Evolutionary conservation across 2,888 invertebrate species (phyloP).

Genomic region (Monopis laevigella): DNA sequence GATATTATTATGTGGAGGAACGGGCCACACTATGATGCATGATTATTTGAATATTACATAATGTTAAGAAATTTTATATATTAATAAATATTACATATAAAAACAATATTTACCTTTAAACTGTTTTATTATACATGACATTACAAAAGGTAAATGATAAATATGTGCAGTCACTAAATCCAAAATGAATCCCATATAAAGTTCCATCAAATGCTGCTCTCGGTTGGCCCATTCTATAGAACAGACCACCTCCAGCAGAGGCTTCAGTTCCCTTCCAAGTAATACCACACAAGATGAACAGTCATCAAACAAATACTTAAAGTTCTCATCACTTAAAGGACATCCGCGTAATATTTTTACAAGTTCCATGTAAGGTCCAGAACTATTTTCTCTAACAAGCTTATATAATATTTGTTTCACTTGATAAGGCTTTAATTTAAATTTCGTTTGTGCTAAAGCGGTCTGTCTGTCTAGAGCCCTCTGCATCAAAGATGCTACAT

Average conservation of each 20-base stretch:
- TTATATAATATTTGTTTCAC: conserved; percentile 49
- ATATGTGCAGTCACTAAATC: conserved; percentile 53
- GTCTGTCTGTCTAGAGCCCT: conserved; percentile 50
- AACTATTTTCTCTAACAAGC: conserved; percentile 40
- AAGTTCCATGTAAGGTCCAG: conserved; percentile 52
- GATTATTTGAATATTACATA: too few relatives aligned
- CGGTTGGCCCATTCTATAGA: conserved; percentile 45
- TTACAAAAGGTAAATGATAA: conserved; percentile 47
- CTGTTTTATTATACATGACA: conserved; percentile 39
- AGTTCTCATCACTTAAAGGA: conserved; percentile 49
- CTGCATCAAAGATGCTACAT: conserved; percentile 50
- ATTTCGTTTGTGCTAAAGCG: conserved; percentile 41
- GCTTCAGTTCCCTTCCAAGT: conserved; percentile 40
- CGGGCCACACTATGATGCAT: too few relatives aligned
- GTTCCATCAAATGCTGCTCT: conserved; percentile 34
- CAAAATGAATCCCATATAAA: conserved; percentile 43
- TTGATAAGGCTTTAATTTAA: conserved; percentile 50
- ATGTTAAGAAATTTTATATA: too few relatives aligned
- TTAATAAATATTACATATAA: conserved; percentile 11
- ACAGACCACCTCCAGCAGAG: conserved; percentile 46
- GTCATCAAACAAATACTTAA: conserved; percentile 44
- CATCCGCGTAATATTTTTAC: conserved; percentile 51
- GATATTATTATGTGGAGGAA: too few relatives aligned
- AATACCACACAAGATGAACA: conserved; percentile 47
- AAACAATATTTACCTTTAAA: conserved; percentile 42